Evolutionary conservation across 2,113 vertebrate genomes (phyloP).

Genomic region (Zosterops lateralis): DNA sequence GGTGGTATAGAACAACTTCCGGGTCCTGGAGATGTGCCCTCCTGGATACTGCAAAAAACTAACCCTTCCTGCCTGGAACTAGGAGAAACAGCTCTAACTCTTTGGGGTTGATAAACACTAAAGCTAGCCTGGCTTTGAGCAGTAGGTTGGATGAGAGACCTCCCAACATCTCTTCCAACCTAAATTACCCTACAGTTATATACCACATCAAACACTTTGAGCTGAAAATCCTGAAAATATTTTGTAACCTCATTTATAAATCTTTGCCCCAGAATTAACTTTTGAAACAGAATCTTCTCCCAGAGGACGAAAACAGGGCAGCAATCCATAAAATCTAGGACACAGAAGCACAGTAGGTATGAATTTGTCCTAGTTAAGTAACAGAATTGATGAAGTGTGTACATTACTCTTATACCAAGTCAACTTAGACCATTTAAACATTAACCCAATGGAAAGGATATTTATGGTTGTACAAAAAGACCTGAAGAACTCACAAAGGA

Average conservation of each 20-base stretch:
- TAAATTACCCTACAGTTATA: background rate
- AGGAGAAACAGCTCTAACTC: background rate
- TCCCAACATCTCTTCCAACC: background rate
- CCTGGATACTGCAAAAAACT: background rate
- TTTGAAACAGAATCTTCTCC: conserved; percentile 20
- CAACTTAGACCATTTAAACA: background rate
- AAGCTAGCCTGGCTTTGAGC: background rate
- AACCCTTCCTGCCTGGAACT: background rate
- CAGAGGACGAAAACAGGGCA: background rate
- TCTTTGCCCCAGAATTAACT: conserved; percentile 11
- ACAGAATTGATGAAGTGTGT: background rate
- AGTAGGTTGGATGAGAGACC: background rate
- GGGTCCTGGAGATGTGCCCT: background rate
- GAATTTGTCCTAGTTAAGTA: conserved; percentile 29
- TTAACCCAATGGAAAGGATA: background rate
- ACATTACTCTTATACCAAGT: background rate
- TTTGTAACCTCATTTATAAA: conserved; percentile 19
- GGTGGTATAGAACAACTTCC: background rate
- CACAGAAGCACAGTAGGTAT: background rate
- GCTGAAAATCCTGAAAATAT: background rate
- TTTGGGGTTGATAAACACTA: background rate
- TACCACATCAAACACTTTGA: background rate
- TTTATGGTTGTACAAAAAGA: background rate
- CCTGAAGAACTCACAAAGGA: background rate
- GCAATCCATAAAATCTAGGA: conserved; percentile 22